These are phyloP conservation scores for Myotis planiceps DNA, from an alignment of 2,797 vertebrate species.

Conservation along the genomic window DNA sequence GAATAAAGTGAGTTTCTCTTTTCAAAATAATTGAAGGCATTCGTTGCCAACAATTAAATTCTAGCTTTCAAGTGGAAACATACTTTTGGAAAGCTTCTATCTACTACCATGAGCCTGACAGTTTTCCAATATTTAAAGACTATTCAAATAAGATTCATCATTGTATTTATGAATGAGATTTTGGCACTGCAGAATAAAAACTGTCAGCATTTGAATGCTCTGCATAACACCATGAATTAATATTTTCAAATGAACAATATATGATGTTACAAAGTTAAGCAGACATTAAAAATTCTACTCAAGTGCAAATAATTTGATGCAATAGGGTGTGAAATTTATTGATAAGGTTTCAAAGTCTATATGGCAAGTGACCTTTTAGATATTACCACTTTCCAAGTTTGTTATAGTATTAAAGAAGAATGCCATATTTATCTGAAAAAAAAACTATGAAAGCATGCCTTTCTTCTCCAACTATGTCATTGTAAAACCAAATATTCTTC, in stretches of 20 bases:
- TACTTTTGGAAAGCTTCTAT: background rate
- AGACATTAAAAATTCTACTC: background rate
- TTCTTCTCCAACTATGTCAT: background rate
- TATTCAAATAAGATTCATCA: background rate
- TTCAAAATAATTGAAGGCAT: background rate
- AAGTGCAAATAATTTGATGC: background rate
- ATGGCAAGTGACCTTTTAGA: background rate
- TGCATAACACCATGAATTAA: background rate
- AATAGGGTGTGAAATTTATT: background rate
- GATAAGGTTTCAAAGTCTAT: background rate
- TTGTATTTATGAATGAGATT: background rate
- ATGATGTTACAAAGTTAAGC: background rate
- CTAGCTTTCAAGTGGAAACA: background rate
- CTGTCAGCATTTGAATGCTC: background rate
- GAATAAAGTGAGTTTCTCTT: background rate
- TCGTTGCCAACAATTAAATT: background rate
- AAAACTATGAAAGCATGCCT: background rate
- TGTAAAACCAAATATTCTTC: background rate
- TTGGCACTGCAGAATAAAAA: background rate
- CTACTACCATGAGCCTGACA: background rate
- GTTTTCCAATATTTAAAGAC: background rate
- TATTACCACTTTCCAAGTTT: background rate
- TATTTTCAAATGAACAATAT: background rate
- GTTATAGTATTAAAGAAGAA: background rate
- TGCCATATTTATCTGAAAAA: background rate